Evolutionary conservation across 2,888 invertebrate genomes (phyloP).

Genomic region (Drosophila mercatorum): DNA sequence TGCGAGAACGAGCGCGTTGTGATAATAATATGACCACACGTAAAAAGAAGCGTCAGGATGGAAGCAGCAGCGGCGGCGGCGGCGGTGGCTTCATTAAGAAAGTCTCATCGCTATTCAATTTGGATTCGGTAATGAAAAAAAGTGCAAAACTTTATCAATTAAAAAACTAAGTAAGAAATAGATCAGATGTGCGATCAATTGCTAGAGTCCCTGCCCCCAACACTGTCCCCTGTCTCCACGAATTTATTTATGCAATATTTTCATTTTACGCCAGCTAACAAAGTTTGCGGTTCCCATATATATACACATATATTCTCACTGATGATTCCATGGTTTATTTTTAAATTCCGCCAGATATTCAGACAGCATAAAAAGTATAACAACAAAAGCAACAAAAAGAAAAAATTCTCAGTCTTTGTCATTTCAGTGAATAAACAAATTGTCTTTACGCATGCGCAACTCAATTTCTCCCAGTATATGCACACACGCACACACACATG

Average conservation of each 20-base stretch:
- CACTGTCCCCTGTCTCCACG: too few relatives aligned
- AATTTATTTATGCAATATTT: constrained; percentile 52
- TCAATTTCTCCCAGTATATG: constrained; percentile 24
- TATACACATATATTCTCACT: constrained; percentile 29
- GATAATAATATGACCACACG: constrained; percentile 87
- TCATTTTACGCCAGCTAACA: constrained; percentile 24
- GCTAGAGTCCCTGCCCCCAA: not conserved
- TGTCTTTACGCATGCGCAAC: constrained; percentile 58
- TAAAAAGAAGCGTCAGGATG: constrained; percentile 88
- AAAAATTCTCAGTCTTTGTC: constrained; percentile 34
- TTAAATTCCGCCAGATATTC: constrained; percentile 63
- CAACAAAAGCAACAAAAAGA: constrained; percentile 9
- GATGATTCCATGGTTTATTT: constrained; percentile 82
- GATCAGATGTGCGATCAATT: not conserved
- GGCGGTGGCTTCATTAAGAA: constrained; percentile 92
- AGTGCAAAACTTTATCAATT: constrained; percentile 9
- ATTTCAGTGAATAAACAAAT: constrained; percentile 32
- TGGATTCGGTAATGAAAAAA: constrained; percentile 89
- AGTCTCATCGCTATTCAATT: constrained; percentile 94
- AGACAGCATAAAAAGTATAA: constrained; percentile 27
- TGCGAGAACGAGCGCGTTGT: constrained; percentile 36
- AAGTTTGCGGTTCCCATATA: constrained; percentile 18
- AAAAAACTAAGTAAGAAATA: not conserved
- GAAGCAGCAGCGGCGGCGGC: constrained; percentile 82
- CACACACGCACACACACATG: not conserved